Conservation (phyloP, 2,888 invertebrate species). For the Lasioglossum morio region DNA sequence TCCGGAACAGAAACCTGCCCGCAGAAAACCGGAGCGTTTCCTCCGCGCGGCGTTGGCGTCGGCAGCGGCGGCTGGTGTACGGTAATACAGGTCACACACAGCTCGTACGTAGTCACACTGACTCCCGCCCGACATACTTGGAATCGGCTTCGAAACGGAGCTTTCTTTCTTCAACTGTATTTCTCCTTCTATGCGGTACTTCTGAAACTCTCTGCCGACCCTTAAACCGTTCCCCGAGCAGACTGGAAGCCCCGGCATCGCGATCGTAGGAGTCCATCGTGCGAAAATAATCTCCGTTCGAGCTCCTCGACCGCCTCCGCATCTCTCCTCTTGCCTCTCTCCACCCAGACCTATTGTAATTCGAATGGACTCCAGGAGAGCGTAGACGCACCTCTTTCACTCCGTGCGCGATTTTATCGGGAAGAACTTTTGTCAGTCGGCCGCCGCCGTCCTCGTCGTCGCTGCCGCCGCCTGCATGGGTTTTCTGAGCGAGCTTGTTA, state of each 20-base stretch:
- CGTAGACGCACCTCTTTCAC: slow-evolving; percentile 33
- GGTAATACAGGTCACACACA: slow-evolving; percentile 57
- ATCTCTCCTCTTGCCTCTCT: not conserved
- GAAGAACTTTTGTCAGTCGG: slow-evolving; percentile 11
- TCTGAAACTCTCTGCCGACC: slow-evolving; percentile 53
- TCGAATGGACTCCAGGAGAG: slow-evolving; percentile 25
- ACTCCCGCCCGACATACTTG: slow-evolving; percentile 19
- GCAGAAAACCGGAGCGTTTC: slow-evolving; percentile 29
- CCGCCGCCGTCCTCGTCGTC: not conserved
- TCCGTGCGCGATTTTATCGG: slow-evolving; percentile 36
- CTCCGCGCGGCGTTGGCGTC: slow-evolving; percentile 7
- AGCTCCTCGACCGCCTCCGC: slow-evolving; percentile 26
- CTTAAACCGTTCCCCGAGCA: slow-evolving; percentile 49
- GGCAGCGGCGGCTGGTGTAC: slow-evolving; percentile 37
- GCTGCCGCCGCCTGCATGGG: not conserved
- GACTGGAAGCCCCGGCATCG: slow-evolving; percentile 27
- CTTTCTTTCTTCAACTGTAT: slow-evolving; percentile 40
- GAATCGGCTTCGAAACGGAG: slow-evolving; percentile 41
- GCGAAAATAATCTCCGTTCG: slow-evolving; percentile 67
- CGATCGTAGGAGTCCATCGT: slow-evolving; percentile 59
- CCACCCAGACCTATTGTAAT: slow-evolving; percentile 50
- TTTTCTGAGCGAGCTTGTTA: not conserved
- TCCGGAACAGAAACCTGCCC: slow-evolving; percentile 41
- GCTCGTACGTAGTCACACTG: slow-evolving; percentile 36
- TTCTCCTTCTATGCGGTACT: slow-evolving; percentile 44